Percentiles rank a stretch among this genome's conserved stretches.
Evolutionary conservation across 2,888 invertebrate genomes (phyloP).

Genomic region (Dryocosmus kuriphilus): DNA sequence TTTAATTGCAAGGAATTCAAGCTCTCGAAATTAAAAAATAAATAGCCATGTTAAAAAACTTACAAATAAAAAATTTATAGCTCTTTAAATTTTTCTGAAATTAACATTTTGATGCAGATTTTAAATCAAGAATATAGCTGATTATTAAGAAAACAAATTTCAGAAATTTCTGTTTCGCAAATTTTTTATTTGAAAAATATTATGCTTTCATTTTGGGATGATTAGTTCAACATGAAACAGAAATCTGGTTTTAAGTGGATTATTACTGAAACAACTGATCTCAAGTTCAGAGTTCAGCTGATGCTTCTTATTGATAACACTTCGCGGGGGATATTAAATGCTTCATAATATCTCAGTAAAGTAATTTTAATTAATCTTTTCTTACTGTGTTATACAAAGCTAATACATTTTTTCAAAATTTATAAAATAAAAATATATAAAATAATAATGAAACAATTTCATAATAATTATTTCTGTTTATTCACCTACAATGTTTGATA

Average conservation of each 20-base stretch:
- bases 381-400: not conserved
- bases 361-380: not conserved
- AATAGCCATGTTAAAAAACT: no score
- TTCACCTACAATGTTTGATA: no score
- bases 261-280: not conserved
- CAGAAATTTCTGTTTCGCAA: no score
- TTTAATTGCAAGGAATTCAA: no score
- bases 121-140: no score
- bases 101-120: no score
- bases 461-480: no score
- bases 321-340: constrained; percentile 30
- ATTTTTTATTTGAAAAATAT: no score
- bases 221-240: not conserved
- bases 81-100: no score
- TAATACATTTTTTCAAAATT: not conserved
- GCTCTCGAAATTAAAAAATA: no score
- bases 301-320: constrained; percentile 4
- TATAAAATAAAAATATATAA: not conserved
- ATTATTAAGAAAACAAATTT: no score
- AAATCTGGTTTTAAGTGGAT: not conserved
- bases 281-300: constrained; percentile 14
- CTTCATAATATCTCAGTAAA: not conserved
- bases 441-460: not conserved
- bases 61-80: no score
- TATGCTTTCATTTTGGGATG: not conserved